These are phyloP conservation scores for Threskiornis aethiopicus DNA, from an alignment of 2,797 vertebrate genomes.

Conservation along the genomic window DNA sequence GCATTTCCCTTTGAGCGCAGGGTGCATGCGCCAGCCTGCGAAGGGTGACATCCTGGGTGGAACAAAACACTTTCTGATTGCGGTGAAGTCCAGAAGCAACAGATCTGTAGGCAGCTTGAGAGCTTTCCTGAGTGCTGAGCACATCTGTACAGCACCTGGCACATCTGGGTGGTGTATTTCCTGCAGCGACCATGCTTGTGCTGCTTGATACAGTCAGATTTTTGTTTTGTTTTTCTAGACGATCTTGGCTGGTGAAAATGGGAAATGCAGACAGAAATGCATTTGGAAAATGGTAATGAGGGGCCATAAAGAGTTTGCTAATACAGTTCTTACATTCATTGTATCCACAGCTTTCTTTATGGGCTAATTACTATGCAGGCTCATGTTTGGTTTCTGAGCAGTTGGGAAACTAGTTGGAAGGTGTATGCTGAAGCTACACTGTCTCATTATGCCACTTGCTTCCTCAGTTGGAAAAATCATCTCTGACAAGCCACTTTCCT, in stretches of 20 bases:
- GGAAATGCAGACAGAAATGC: background rate
- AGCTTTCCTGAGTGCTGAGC: background rate
- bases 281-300: background rate
- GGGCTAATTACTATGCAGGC: slow-evolving; percentile 58
- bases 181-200: fast-evolving
- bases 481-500: slow-evolving; percentile 85
- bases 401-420: slow-evolving; percentile 60
- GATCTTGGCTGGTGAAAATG: background rate
- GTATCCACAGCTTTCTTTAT: background rate
- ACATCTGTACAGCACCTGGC: background rate
- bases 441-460: slow-evolving; percentile 75
- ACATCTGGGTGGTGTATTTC: background rate
- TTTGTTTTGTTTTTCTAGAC: background rate
- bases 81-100: background rate
- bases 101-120: background rate
- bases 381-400: slow-evolving; percentile 47
- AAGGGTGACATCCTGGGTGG: background rate
- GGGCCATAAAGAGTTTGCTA: background rate
- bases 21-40: background rate
- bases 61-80: background rate
- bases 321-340: background rate
- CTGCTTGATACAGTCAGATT: background rate
- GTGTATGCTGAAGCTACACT: slow-evolving; percentile 70
- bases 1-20: background rate
- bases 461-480: slow-evolving; percentile 80